phyloP scores from a whole-genome alignment of 2,797 vertebrate species.

The Hoplostethus mediterraneus region DNA sequence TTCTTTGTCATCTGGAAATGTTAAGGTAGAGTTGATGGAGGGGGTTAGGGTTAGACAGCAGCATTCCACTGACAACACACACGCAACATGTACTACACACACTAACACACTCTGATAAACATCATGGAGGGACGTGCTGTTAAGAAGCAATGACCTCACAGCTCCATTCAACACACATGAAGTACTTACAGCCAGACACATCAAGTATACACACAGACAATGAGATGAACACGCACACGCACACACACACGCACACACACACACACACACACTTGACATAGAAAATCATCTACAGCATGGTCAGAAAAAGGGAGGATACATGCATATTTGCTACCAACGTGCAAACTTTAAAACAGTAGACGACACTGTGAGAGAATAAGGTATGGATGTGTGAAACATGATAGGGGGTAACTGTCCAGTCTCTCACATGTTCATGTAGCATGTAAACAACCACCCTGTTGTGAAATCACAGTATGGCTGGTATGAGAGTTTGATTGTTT shows the following conservation, averaged over 20 bases:
- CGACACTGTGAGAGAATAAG: background rate
- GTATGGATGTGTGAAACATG: too few species aligned
- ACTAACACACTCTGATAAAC: constrained; percentile 4
- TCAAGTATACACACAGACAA: constrained; percentile 21
- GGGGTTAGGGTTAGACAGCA: constrained; percentile 70
- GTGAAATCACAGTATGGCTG: constrained; percentile 28
- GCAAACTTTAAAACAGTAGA: background rate
- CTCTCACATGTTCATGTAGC: background rate
- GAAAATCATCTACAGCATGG: background rate
- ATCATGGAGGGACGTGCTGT: constrained; percentile 52
- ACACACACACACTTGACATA: background rate
- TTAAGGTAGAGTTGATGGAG: constrained; percentile 70
- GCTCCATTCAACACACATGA: constrained; percentile 6
- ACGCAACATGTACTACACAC: constrained; percentile 39
- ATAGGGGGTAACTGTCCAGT: too few species aligned
- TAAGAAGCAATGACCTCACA: constrained; percentile 42
- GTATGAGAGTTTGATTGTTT: constrained; percentile 2
- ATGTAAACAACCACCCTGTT: constrained; percentile 19
- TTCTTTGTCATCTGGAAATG: constrained; percentile 90
- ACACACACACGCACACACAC: background rate
- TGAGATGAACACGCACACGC: background rate
- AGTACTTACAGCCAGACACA: constrained; percentile 4
- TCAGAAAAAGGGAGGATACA: background rate
- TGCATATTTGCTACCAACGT: constrained; percentile 3
- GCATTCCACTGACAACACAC: constrained; percentile 51